Percentiles rank a stretch among this genome's conserved stretches.
These are phyloP conservation scores for Polietes domitor DNA, from an alignment of 2,888 invertebrate species.

Conservation along the genomic window DNA sequence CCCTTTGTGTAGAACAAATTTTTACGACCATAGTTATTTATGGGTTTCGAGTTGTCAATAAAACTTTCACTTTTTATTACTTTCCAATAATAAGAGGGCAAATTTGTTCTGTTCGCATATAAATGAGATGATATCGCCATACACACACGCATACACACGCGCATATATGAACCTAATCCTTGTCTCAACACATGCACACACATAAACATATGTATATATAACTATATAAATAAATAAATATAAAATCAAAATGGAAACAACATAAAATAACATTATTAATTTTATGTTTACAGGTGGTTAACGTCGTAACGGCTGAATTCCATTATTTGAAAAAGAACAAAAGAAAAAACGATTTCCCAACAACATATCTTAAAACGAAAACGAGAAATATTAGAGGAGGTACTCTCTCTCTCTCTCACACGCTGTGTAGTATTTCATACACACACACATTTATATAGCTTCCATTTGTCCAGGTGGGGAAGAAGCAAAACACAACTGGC, in stretches of 20 bases:
- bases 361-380: constrained; percentile 7
- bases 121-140: background rate
- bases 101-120: background rate
- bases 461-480: too few species aligned
- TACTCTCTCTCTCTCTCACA: background rate
- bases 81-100: constrained; percentile 11
- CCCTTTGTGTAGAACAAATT: background rate
- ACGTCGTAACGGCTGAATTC: background rate
- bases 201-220: background rate
- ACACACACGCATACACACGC: background rate
- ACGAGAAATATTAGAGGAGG: background rate
- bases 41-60: constrained; percentile 54
- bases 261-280: background rate
- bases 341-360: background rate
- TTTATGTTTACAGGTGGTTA: constrained; percentile 27
- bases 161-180: background rate
- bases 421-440: too few species aligned
- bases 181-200: background rate
- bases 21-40: constrained; percentile 55
- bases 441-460: too few species aligned
- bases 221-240: background rate
- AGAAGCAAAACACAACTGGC: background rate
- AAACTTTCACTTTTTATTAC: constrained; percentile 41
- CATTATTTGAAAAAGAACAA: background rate
- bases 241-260: background rate